Base-by-base conservation (phyloP, 2,797 vertebrate genomes). In the Squalus acanthias region DNA sequence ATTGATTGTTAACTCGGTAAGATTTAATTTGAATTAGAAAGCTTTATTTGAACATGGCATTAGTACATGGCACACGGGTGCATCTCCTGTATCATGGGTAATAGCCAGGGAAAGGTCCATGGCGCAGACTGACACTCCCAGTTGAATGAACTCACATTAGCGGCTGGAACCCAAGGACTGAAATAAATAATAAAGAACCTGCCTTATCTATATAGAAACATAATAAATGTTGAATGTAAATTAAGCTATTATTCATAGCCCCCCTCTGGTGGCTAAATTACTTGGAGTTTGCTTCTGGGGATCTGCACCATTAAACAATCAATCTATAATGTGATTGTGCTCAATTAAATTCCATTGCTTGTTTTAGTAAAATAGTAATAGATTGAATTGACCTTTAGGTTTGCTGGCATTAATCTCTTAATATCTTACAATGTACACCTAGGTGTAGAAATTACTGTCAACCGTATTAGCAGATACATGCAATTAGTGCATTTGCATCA, bases 271-370 rank as follows among this genome's bases (percentile, higher is more conserved):
- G 63, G 17, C 63, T 26, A 24, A 46, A 39, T 93, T 69, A 93
- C 8, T 46, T 22, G 63, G 60, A 39, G n/a, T 39, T 93, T 8
- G 9, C 17, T 39, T 33, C 91, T 39, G n/a, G 91, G n/a, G 20
- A 65, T n/a, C 22, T 67, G 33, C 33, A 67, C 89, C 65, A 67
- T 65, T 92, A n/a, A 67, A 82, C 79, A 39, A 67, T 93, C 63
- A 67, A 24, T 65, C 29, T 33, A n/a, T 17, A 4, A 33, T 57
- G 57, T 63, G 2, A 60, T 89, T 91, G 10, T 6, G 9, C 57
- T 65, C 88, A n/a, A 91, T 91, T 91, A 63, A n/a, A 20, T 91
- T n/a, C 29, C 33, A 91, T n/a, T 69, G 91, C 15, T 93, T 93
- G 65, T 46, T 93, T 39, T 46, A 39, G 7, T 93, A 20, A 33